Percentiles rank a stretch among this genome's conserved stretches.
phyloP scores from a whole-genome alignment of 1,140 invertebrate species.

The Aphelinus atriplicis region DNA sequence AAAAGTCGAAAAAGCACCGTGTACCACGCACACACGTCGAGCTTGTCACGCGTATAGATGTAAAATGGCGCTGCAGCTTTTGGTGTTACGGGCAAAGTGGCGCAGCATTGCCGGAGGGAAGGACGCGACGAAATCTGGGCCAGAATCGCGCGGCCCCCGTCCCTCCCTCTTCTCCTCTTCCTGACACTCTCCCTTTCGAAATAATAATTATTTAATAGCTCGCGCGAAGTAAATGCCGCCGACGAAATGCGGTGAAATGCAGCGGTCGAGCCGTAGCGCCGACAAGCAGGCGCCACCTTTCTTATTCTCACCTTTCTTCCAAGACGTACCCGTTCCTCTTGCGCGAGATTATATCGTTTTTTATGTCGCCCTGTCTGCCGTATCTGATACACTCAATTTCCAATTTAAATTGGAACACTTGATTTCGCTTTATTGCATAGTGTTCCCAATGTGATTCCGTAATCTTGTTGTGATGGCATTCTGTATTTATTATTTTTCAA shows the following conservation, averaged over 20 bases:
- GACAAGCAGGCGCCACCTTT: conserved; percentile 28
- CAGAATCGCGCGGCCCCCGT: conserved; percentile 38
- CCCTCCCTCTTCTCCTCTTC: conserved; percentile 19
- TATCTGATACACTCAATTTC: conserved; percentile 12
- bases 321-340: too few relatives aligned
- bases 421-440: too few relatives aligned
- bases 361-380: neutral
- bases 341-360: too few relatives aligned
- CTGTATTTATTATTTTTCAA: too few relatives aligned
- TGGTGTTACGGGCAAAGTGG: conserved; percentile 41
- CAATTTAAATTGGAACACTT: neutral
- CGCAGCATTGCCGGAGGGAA: conserved; percentile 59
- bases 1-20: too few relatives aligned
- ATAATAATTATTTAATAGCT: conserved; percentile 61
- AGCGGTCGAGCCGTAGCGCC: neutral
- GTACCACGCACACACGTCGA: too few relatives aligned
- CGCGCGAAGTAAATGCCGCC: conserved; percentile 19
- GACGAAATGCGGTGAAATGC: conserved; percentile 44
- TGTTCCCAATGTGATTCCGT: too few relatives aligned
- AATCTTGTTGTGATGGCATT: too few relatives aligned
- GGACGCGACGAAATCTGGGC: conserved; percentile 58
- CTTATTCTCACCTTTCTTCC: neutral
- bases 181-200: conserved; percentile 58
- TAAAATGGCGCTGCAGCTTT: neutral
- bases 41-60: neutral